Percentiles rank a stretch among this genome's conserved stretches.
These are phyloP conservation scores for Eutrigla gurnardus DNA, from an alignment of 2,797 vertebrate species.

Conservation along the genomic window DNA sequence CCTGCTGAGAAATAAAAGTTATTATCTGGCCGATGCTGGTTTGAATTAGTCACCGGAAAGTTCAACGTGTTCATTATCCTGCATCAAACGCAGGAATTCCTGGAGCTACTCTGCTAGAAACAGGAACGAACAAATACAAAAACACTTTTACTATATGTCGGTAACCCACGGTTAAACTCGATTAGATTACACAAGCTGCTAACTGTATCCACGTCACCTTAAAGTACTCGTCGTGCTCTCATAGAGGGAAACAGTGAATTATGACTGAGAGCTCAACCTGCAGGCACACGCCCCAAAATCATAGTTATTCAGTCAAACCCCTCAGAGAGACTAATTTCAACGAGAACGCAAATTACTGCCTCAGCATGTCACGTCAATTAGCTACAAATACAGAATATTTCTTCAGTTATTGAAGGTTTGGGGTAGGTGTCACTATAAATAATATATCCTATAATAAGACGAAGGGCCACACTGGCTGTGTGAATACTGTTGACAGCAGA, in stretches of 20 bases:
- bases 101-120: neutral
- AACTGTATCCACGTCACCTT: constrained; percentile 3
- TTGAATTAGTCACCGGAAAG: neutral
- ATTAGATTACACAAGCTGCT: neutral
- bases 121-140: neutral
- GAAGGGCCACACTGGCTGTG: neutral
- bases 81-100: neutral
- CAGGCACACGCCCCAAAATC: constrained; percentile 59
- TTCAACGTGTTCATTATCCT: neutral
- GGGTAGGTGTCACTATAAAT: constrained; percentile 17
- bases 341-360: constrained; percentile 47
- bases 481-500: constrained; percentile 2
- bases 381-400: constrained; percentile 24
- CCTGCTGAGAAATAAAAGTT: neutral
- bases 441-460: constrained; percentile 3
- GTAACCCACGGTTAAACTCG: neutral
- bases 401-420: constrained; percentile 18
- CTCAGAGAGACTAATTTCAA: constrained; percentile 58
- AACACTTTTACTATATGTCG: neutral
- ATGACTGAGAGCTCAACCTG: constrained; percentile 45
- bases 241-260: constrained; percentile 46
- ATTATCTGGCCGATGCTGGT: neutral
- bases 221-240: constrained; percentile 16
- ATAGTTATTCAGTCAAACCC: constrained; percentile 43
- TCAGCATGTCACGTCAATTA: constrained; percentile 35